phyloP scores from a whole-genome alignment of 37 sponge, comb jelly and placozoan genomes.

The Ephydatia muelleri region DNA sequence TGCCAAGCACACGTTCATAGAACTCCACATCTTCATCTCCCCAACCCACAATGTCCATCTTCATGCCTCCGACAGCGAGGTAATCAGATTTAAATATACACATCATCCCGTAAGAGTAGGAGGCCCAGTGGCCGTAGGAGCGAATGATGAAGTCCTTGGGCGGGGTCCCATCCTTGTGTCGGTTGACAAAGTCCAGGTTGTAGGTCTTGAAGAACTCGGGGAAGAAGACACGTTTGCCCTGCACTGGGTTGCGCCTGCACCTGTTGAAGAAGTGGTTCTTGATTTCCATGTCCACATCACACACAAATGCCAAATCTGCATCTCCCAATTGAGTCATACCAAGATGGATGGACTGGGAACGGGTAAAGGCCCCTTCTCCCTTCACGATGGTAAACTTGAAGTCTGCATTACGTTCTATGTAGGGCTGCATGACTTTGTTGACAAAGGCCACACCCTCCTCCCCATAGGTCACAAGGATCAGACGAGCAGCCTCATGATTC shows the following conservation, averaged over 20 bases:
- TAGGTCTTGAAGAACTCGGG: slow-evolving; percentile 79
- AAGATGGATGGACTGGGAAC: slow-evolving; percentile 56
- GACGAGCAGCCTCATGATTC: slow-evolving; percentile 15
- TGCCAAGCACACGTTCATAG: slow-evolving; percentile 48
- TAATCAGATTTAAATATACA: slow-evolving; percentile 84
- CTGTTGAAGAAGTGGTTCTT: slow-evolving; percentile 43
- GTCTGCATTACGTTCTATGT: slow-evolving; percentile 18
- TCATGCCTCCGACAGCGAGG: slow-evolving; percentile 44
- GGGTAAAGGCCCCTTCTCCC: slow-evolving; percentile 51
- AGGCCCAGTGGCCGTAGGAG: slow-evolving; percentile 75
- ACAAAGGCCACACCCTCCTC: slow-evolving; percentile 40
- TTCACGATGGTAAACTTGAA: slow-evolving; percentile 32
- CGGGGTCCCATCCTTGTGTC: neutral
- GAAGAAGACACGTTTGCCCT: slow-evolving; percentile 59
- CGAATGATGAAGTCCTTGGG: slow-evolving; percentile 11
- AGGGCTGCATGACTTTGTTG: slow-evolving; percentile 1
- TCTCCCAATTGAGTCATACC: slow-evolving; percentile 35
- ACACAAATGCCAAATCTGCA: slow-evolving; percentile 59
- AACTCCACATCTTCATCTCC: slow-evolving; percentile 77
- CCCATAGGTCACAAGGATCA: slow-evolving; percentile 62
- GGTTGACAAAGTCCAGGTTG: slow-evolving; percentile 62
- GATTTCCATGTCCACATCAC: slow-evolving; percentile 70
- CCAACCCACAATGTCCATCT: slow-evolving; percentile 69
- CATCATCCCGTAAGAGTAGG: slow-evolving; percentile 79
- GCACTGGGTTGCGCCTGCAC: slow-evolving; percentile 64